Percentiles rank a stretch among this genome's conserved stretches.
These are phyloP conservation scores for Eriosoma lanigerum DNA, from an alignment of 1,140 invertebrate species.

Conservation along the genomic window DNA sequence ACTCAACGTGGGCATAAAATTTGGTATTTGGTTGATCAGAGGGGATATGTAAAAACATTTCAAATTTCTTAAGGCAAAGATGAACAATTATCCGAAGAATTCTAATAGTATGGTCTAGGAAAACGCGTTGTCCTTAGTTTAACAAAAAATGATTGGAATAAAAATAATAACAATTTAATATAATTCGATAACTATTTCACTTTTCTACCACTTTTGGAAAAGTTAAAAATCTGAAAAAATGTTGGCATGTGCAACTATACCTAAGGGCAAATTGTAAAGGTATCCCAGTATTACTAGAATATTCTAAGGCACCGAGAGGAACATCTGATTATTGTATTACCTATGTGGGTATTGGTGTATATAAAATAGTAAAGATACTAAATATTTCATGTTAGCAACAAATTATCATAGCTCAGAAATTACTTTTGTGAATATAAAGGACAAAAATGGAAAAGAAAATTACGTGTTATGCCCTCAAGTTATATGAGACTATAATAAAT, in stretches of 20 bases:
- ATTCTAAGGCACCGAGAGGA: background rate
- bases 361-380: conserved; percentile 31
- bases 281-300: conserved; percentile 1
- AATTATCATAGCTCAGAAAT: conserved; percentile 52
- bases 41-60: conserved; percentile 55
- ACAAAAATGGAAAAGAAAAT: background rate
- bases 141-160: conserved; percentile 14
- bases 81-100: conserved; percentile 45
- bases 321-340: conserved; percentile 2
- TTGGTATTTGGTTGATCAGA: conserved; percentile 55
- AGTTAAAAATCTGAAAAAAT: conserved; percentile 23
- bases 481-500: background rate
- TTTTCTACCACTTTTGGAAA: conserved; percentile 9
- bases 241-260: conserved; percentile 14
- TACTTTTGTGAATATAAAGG: background rate
- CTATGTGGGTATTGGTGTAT: background rate
- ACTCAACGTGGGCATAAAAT: conserved; percentile 57
- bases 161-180: conserved; percentile 18
- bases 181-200: conserved; percentile 36
- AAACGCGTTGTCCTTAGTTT: conserved; percentile 55
- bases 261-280: conserved; percentile 22
- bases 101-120: conserved; percentile 53
- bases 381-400: conserved; percentile 32
- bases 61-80: conserved; percentile 55
- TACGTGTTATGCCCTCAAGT: background rate